Conservation (phyloP, 2,797 vertebrate genomes). For the Sebastes taczanowskii region DNA sequence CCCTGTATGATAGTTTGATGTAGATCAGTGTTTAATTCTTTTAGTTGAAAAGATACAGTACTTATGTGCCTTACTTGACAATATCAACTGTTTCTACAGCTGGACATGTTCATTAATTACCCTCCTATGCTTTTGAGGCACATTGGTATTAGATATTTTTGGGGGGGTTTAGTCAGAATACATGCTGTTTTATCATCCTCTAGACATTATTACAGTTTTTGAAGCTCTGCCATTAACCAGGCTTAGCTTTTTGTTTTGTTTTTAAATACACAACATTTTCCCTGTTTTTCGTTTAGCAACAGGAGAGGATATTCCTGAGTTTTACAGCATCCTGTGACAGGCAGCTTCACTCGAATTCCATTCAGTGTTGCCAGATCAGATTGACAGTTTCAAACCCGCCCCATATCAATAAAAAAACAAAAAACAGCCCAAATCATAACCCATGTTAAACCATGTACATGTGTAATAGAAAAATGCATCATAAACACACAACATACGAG, state of each 20-base stretch:
- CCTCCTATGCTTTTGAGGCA: constrained; percentile 52
- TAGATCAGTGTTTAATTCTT: constrained; percentile 75
- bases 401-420: too few relatives aligned
- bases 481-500: too few relatives aligned
- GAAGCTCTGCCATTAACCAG: constrained; percentile 36
- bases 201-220: constrained; percentile 33
- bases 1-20: constrained; percentile 67
- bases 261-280: constrained; percentile 15
- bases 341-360: constrained; percentile 44
- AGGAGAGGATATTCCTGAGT: constrained; percentile 25
- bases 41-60: constrained; percentile 82
- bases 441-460: too few relatives aligned
- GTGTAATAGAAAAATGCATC: too few relatives aligned
- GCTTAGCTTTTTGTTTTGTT: constrained; percentile 11
- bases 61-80: constrained; percentile 93
- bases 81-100: constrained; percentile 69
- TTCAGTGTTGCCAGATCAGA: too few relatives aligned
- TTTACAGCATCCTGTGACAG: constrained; percentile 20
- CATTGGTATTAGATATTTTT: constrained; percentile 37
- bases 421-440: too few relatives aligned
- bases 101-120: constrained; percentile 44
- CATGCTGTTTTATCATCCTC: constrained; percentile 22
- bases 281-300: constrained; percentile 20
- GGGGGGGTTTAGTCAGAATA: constrained; percentile 8
- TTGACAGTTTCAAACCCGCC: too few relatives aligned